Conservation (phyloP, 2,113 vertebrate species). For the Tachysurus fulvidraco region DNA sequence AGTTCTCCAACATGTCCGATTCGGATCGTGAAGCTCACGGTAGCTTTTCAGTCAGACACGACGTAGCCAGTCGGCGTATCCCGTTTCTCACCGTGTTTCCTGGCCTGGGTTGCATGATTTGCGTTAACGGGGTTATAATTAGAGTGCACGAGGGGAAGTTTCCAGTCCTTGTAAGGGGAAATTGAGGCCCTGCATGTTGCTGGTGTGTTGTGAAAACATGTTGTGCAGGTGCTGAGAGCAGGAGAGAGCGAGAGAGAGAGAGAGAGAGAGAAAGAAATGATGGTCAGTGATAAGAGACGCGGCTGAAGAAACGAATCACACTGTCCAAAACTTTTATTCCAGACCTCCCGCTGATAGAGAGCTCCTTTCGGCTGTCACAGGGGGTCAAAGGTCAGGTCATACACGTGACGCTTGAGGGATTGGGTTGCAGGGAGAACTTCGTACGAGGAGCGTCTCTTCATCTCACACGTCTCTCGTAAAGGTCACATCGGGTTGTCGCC, state of each 20-base stretch:
- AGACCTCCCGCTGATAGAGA: neutral
- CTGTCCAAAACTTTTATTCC: neutral
- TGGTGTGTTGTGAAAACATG: neutral
- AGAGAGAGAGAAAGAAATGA: neutral
- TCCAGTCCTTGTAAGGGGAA: conserved; percentile 25
- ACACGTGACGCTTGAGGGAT: neutral
- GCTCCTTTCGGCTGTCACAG: neutral
- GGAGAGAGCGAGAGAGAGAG: no score
- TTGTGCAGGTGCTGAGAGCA: neutral
- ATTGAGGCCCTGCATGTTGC: neutral
- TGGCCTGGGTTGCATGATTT: neutral
- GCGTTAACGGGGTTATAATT: conserved; percentile 9
- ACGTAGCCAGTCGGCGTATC: neutral
- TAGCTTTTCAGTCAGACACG: neutral
- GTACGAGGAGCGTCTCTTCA: neutral
- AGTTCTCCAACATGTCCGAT: neutral
- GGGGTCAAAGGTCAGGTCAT: conserved; percentile 19
- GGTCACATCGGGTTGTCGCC: neutral
- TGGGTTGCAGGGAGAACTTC: conserved; percentile 3
- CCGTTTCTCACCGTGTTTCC: neutral
- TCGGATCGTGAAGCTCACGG: neutral
- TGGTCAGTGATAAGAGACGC: neutral
- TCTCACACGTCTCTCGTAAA: neutral
- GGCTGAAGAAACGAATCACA: neutral
- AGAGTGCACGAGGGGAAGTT: neutral